Percentiles rank a stretch among this genome's conserved stretches.
Conservation (phyloP, 2,797 vertebrate genomes). For the Pagetopsis macropterus region DNA sequence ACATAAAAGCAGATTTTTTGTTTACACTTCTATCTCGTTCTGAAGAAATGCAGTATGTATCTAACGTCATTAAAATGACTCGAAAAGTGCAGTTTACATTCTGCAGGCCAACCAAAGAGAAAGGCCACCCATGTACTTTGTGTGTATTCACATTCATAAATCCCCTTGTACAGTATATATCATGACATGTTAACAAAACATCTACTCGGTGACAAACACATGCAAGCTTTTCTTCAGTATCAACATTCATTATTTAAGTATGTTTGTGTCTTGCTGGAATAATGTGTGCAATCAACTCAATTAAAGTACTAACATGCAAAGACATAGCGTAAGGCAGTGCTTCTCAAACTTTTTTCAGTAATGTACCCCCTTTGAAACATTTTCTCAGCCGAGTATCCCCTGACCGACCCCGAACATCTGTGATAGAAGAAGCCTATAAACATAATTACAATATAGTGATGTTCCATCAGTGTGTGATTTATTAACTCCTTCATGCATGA, state of each 20-base stretch:
- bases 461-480: too few relatives aligned
- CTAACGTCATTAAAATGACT: not conserved
- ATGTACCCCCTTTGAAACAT: too few relatives aligned
- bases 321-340: not conserved
- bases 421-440: too few relatives aligned
- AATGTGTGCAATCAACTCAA: not conserved
- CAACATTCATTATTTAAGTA: not conserved
- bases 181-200: not conserved
- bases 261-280: not conserved
- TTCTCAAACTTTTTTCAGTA: too few relatives aligned
- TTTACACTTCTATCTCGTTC: not conserved
- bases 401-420: too few relatives aligned
- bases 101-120: not conserved
- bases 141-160: not conserved
- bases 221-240: not conserved
- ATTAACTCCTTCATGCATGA: too few relatives aligned
- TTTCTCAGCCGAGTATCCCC: too few relatives aligned
- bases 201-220: not conserved
- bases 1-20: slow-evolving; percentile 13
- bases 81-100: not conserved
- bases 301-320: not conserved
- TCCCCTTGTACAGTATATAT: not conserved
- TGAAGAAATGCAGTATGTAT: not conserved
- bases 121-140: not conserved
- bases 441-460: too few relatives aligned